These are phyloP conservation scores for Pollachius pollachius DNA, from an alignment of 2,113 vertebrate genomes.

Conservation along the genomic window DNA sequence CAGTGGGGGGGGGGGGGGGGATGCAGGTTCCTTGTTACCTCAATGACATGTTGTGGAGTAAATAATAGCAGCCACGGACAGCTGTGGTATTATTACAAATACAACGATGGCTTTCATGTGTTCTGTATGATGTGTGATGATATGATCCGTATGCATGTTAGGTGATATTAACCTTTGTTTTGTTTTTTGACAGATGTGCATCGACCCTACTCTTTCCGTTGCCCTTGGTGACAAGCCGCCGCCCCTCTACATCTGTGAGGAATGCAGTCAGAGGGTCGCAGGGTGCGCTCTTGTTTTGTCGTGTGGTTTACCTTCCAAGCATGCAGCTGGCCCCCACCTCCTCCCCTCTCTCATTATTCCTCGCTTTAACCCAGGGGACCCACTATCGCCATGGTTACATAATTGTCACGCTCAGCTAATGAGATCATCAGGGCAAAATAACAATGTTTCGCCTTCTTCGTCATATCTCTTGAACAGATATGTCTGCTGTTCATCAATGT, in stretches of 20 bases:
- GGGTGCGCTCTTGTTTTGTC: conserved; percentile 74
- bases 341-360: conserved; percentile 43
- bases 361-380: conserved; percentile 44
- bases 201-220: conserved; percentile 94
- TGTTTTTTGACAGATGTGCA: conserved; percentile 88
- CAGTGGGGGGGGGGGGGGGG: conserved; percentile 5
- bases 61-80: not conserved
- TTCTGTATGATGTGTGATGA: no score
- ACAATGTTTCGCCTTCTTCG: conserved; percentile 30
- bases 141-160: not conserved
- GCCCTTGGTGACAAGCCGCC: conserved; percentile 98
- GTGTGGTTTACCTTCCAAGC: conserved; percentile 25
- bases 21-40: conserved; percentile 12
- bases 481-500: conserved; percentile 4
- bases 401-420: conserved; percentile 53
- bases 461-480: conserved; percentile 12
- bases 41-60: not conserved
- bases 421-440: conserved; percentile 56
- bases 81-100: not conserved
- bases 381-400: conserved; percentile 60
- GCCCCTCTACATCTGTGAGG: conserved; percentile 95
- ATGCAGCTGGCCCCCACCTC: conserved; percentile 26
- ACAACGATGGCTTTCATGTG: not conserved
- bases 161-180: conserved; percentile 2
- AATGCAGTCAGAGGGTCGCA: conserved; percentile 96